A percentile compares a stretch with the other conserved stretches of the same genome.
These are phyloP conservation scores for Trididemnum clinides DNA, from an alignment of 23 tunicate species.

Conservation along the genomic window DNA sequence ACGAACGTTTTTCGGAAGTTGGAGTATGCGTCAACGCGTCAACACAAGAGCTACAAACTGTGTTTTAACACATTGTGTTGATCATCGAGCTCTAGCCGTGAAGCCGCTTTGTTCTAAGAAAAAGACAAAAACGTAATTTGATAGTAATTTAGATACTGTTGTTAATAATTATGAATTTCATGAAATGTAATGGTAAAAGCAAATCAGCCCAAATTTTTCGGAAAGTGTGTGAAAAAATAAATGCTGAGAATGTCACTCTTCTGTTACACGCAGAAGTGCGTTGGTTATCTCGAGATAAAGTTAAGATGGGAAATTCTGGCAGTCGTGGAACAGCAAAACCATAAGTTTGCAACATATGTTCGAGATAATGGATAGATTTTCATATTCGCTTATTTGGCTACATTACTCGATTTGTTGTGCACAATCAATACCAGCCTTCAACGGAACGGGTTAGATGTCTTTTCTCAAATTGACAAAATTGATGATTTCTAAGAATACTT, in stretches of 20 bases:
- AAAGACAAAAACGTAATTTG: no score
- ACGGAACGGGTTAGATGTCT: slow-evolving; percentile 41
- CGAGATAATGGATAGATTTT: slow-evolving; percentile 43
- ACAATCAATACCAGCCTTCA: slow-evolving; percentile 55
- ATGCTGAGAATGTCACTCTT: not conserved
- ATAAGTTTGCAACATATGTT: slow-evolving; percentile 37
- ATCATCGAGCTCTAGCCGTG: no score
- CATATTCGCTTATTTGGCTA: slow-evolving; percentile 43
- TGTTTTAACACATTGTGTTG: no score
- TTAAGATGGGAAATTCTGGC: slow-evolving; percentile 37
- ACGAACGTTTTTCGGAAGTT: no score
- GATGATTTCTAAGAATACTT: slow-evolving; percentile 26
- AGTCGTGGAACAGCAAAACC: slow-evolving; percentile 33
- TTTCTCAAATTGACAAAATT: slow-evolving; percentile 41
- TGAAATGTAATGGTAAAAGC: no score
- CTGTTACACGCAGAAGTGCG: slow-evolving; percentile 6
- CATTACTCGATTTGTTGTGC: slow-evolving; percentile 52
- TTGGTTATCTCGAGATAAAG: not conserved
- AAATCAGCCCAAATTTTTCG: no score
- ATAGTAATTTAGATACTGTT: no score
- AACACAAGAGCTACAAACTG: no score
- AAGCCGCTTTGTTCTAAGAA: no score
- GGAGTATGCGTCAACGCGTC: no score
- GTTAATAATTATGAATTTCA: no score
- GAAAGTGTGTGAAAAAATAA: not conserved